These are phyloP conservation scores for Amblyornis subalaris DNA, from an alignment of 2,113 vertebrate genomes.

Conservation along the genomic window DNA sequence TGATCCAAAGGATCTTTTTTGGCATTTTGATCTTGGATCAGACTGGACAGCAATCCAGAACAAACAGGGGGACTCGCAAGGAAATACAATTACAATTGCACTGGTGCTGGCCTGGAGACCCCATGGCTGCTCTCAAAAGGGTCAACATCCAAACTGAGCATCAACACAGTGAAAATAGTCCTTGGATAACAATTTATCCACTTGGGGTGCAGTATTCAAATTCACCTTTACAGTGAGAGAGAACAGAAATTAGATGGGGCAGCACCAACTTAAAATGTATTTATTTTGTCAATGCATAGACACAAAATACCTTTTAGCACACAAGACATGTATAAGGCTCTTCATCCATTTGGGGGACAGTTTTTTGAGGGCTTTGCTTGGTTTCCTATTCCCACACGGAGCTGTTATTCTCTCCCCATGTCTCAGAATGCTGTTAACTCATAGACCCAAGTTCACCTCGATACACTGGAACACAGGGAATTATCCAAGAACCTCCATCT, in stretches of 20 bases:
- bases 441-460: background rate
- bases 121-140: background rate
- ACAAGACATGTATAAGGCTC: accelerated
- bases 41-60: background rate
- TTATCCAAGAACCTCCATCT: background rate
- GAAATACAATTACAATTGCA: background rate
- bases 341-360: background rate
- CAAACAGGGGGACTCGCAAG: background rate
- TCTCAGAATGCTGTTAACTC: background rate
- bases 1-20: background rate
- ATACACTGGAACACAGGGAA: background rate
- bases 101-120: background rate
- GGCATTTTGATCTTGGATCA: background rate
- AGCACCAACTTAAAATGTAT: background rate
- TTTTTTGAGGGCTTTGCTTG: background rate
- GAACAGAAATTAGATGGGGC: background rate
- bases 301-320: background rate
- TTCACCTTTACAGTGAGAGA: background rate
- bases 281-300: background rate
- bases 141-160: background rate
- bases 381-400: background rate
- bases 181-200: background rate
- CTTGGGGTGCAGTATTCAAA: background rate
- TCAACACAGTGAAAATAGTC: background rate
- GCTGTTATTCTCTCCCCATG: background rate